Conservation (phyloP, 2,113 vertebrate genomes). For the Phalacrocorax aristotelis region DNA sequence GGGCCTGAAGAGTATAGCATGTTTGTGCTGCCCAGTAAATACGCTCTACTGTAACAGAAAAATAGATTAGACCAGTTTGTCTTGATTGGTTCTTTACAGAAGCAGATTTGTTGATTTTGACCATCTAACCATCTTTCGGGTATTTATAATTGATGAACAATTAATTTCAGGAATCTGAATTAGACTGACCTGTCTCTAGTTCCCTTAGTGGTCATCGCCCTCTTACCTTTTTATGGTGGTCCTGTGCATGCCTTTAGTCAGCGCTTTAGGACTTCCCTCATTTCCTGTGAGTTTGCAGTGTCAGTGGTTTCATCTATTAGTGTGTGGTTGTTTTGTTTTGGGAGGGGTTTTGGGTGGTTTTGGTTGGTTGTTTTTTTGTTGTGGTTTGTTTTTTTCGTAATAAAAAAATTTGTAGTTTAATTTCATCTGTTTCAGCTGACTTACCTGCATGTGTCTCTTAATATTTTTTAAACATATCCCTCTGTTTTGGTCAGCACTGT, state of each 20-base stretch:
- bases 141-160: not conserved
- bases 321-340: not conserved
- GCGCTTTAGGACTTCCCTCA: not conserved
- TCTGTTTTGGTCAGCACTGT: not conserved
- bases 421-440: not conserved
- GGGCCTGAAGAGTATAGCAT: too few species aligned
- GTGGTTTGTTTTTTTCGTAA: too few species aligned
- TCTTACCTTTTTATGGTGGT: not conserved
- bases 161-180: not conserved
- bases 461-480: not conserved
- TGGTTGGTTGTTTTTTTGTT: not conserved
- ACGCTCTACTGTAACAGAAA: not conserved
- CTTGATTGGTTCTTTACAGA: not conserved
- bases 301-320: not conserved
- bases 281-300: accelerated
- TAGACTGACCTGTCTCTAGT: not conserved
- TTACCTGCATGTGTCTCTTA: not conserved
- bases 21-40: not conserved
- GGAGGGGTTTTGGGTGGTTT: not conserved
- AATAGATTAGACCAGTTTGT: not conserved
- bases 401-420: not conserved
- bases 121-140: not conserved
- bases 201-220: not conserved
- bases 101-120: not conserved
- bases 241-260: not conserved